Evolutionary conservation across 2,888 invertebrate genomes (phyloP).

Genomic region (Mellilla xanthometata): DNA sequence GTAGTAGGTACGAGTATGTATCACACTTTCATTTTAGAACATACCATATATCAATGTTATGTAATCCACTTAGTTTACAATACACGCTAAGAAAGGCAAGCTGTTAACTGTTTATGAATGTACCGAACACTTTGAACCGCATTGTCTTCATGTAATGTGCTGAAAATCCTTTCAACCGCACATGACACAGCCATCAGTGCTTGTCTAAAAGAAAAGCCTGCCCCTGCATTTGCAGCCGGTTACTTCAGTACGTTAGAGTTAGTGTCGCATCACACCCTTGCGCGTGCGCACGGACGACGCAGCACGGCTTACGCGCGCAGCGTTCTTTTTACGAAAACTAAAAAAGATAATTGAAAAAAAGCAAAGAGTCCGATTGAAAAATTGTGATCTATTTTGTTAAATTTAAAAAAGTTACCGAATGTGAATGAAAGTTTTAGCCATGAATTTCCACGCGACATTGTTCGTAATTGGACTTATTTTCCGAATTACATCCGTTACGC

Average conservation of each 20-base stretch:
- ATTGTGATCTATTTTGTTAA: neutral
- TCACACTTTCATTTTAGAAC: too few species aligned
- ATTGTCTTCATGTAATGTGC: slow-evolving; percentile 13
- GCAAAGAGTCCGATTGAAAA: too few species aligned
- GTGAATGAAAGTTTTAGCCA: slow-evolving; percentile 35
- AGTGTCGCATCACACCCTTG: slow-evolving; percentile 32
- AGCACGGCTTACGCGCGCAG: slow-evolving; percentile 12
- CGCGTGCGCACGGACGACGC: slow-evolving; percentile 42
- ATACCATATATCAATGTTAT: too few species aligned
- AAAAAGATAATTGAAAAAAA: too few species aligned
- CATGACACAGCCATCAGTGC: slow-evolving; percentile 36
- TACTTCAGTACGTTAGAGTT: slow-evolving; percentile 17
- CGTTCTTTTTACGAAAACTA: slow-evolving; percentile 19
- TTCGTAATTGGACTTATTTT: slow-evolving; percentile 64
- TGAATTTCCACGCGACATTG: slow-evolving; percentile 52
- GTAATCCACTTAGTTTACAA: too few species aligned
- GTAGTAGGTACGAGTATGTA: too few species aligned
- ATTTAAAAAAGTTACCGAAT: slow-evolving; percentile 13
- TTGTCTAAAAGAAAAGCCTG: slow-evolving; percentile 42
- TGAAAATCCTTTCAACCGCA: slow-evolving; percentile 43
- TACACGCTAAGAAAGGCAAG: too few species aligned
- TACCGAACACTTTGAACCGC: too few species aligned
- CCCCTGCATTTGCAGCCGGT: neutral
- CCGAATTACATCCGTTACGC: slow-evolving; percentile 61
- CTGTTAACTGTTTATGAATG: too few species aligned